These are phyloP conservation scores for Zaprionus inermis DNA, from an alignment of 1,140 invertebrate genomes.

Conservation along the genomic window DNA sequence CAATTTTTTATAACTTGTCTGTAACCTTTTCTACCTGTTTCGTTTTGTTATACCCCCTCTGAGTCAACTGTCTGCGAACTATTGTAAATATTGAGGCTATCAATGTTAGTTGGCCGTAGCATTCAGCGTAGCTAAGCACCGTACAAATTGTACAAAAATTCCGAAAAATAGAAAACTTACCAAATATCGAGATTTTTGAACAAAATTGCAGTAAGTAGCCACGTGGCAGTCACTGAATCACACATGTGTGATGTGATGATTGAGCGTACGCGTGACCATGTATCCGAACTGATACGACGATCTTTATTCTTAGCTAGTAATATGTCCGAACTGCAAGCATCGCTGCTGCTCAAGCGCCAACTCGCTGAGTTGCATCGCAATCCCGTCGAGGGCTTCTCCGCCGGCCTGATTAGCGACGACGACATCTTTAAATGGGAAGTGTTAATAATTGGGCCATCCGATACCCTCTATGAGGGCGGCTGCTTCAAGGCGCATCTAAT, in stretches of 20 bases:
- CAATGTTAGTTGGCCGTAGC: conserved; percentile 46
- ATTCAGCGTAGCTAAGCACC: conserved; percentile 51
- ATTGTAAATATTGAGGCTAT: conserved; percentile 21
- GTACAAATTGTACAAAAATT: conserved; percentile 44
- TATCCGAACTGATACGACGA: neutral
- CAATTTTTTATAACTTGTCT: no score
- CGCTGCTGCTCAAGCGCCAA: conserved; percentile 96
- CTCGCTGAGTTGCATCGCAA: conserved; percentile 98
- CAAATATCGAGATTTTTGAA: conserved; percentile 49
- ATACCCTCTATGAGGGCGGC: conserved; percentile 98
- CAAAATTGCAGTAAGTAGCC: conserved; percentile 70
- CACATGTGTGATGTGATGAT: neutral
- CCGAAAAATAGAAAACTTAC: conserved; percentile 30
- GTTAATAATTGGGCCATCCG: conserved; percentile 98
- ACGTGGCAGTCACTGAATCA: neutral
- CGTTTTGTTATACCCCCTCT: neutral
- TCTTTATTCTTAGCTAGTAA: conserved; percentile 25
- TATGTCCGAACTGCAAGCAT: conserved; percentile 97
- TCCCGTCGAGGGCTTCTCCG: conserved; percentile 93
- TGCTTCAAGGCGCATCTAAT: conserved; percentile 98
- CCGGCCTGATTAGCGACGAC: conserved; percentile 96
- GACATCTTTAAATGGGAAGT: conserved; percentile 99
- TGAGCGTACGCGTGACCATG: neutral
- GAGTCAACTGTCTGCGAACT: conserved; percentile 9
- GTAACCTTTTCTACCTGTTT: neutral